Evolutionary conservation across 2,113 vertebrate genomes (phyloP), one percentile per base, ranked within the genome.

Genomic region (Menidia beryllina): DNA sequence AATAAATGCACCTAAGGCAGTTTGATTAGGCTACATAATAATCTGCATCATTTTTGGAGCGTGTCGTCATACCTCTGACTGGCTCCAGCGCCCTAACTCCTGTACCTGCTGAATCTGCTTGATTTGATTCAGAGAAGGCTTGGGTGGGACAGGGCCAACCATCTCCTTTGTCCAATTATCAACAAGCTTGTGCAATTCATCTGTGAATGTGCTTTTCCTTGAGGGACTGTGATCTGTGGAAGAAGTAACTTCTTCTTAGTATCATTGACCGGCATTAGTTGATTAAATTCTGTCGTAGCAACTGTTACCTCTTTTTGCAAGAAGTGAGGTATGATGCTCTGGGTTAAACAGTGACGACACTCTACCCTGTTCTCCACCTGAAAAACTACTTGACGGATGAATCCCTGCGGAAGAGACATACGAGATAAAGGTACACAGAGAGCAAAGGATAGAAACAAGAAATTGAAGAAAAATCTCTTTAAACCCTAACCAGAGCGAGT

Each of bases 141-240:
- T 97, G 43, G 91, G 83, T 5, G 81, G 90, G 68, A 87, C 74
- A 45, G 89, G 89, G 51, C 92, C 93, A 36, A 94, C 91, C 1
- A 92, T 63, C 82, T 97, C 96, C 80, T 95, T 96, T n/a, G 95
- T 94, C 95, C 94, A 96, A 80, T 97, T 95, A 87, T 97, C 96
- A 56, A 97, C 95, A 59, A 97, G 89, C 83, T 95, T 97, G 91
- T 97, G 96, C 87, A 97, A 85, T 58, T 97, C 96, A 60, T 97
- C 96, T 3, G 96, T 97, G 84, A 97, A 97, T 89, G 95, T 96
- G 80, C 94, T 95, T 87, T 96, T 96, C 90, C 93, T 95, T 72
- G 81, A 85, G 69, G 82, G 91, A 84, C 88, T 91, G n/a, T 86
- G 84, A 63, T 91, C 88, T 89, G 86, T 84, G 80, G 61, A 89